Evolutionary conservation across 2,113 vertebrate genomes (phyloP).

Genomic region (Lepidothrix coronata): DNA sequence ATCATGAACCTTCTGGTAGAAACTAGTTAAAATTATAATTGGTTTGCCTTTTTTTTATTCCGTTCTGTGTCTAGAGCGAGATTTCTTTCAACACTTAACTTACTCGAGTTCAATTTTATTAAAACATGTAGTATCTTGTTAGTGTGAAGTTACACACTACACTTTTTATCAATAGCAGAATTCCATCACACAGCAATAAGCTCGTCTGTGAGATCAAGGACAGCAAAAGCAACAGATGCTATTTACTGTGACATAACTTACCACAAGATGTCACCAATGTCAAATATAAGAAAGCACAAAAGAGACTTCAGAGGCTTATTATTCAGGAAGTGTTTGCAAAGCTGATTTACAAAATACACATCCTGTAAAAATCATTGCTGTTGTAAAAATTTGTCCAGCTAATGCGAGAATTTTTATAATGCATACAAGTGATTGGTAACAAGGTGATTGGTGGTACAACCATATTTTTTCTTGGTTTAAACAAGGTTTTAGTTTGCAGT

Average conservation of each 20-base stretch:
- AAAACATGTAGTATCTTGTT: background rate
- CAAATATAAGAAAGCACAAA: background rate
- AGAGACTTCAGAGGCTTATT: background rate
- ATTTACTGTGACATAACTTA: background rate
- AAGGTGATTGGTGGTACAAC: background rate
- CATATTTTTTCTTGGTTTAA: background rate
- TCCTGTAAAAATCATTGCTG: background rate
- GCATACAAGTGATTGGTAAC: background rate
- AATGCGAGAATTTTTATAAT: background rate
- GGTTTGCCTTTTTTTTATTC: background rate
- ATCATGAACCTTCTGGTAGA: background rate
- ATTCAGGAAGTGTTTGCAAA: background rate
- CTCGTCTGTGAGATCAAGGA: background rate
- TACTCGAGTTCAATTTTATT: background rate
- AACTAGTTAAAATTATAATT: background rate
- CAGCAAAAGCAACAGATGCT: background rate
- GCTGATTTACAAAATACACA: background rate
- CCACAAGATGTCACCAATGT: constrained; percentile 30
- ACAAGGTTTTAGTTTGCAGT: background rate
- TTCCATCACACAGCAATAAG: background rate
- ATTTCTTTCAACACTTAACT: background rate
- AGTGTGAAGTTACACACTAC: background rate
- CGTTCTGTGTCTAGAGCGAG: background rate
- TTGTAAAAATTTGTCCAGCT: background rate
- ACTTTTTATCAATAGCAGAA: background rate